Base-by-base conservation (phyloP, 2,888 invertebrate genomes). In the Erebia palarica region DNA sequence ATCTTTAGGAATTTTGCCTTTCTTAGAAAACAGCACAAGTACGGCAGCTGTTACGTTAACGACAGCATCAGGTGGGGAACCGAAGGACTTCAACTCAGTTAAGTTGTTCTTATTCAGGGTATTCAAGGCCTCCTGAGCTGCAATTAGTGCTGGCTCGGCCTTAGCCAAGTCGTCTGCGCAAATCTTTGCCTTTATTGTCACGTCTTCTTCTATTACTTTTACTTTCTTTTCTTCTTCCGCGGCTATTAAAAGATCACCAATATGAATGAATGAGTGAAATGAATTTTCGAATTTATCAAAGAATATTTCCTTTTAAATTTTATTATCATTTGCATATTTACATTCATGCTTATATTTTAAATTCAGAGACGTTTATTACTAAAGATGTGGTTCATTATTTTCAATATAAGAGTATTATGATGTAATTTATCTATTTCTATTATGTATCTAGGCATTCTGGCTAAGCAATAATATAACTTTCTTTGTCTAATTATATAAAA, bases 61-160 rank as follows among this genome's bases (percentile, higher is more conserved):
- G 0, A 98, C 98, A 68, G 97, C 97, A 58, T 96, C 95, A 0
- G 98, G 98, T 5, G 99, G 99, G 5, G 97, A 95, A 0, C 98
- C 97, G 86, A 99, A 98, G 0, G 98, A 98, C 85, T 98, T 98
- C 83, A 99, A 88, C 90, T 99, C 99, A 0, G 98, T 98, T 76
- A 99, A 89, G 86, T 99, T 99, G 82, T 96, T 96, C 92, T 99
- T 99, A 84, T 99, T 98, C 36, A 99, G 89, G 0, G 98, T 98
- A 83, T 98, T 97, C 65, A 99, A 89, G 10, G 99, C 98, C 79
- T 96, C 97, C 83, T 97, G 96, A 0, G 99, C 98, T 13, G 98
- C 98, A 21, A 96, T 83, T 36, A 99, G 89, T 0, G 98, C 98
- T 0, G 99, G 99, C 86, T 98, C 98, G 0, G 99, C 98, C 84